These are phyloP conservation scores for Lasioglossum villosulum DNA, from an alignment of 2,888 invertebrate genomes.

Conservation along the genomic window DNA sequence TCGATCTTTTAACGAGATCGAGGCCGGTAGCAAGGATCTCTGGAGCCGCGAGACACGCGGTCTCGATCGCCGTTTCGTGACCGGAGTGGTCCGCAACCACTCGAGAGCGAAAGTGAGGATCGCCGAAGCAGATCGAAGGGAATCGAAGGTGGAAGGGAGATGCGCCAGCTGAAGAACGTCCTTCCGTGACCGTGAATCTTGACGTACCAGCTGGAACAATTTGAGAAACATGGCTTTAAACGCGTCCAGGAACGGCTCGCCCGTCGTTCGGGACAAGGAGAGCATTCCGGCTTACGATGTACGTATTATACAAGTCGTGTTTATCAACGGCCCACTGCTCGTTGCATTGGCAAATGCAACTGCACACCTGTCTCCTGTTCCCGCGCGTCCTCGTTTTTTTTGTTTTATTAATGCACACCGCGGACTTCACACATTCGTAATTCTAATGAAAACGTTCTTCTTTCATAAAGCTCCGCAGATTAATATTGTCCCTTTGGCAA, in stretches of 20 bases:
- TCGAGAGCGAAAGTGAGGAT: slow-evolving; percentile 43
- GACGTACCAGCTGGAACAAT: neutral
- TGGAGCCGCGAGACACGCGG: neutral
- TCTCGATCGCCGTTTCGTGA: slow-evolving; percentile 3
- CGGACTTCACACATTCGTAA: neutral
- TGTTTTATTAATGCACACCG: too few relatives aligned
- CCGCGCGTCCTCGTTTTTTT: too few relatives aligned
- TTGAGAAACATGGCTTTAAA: slow-evolving; percentile 82
- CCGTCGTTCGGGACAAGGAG: slow-evolving; percentile 88
- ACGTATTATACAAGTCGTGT: slow-evolving; percentile 62
- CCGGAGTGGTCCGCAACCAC: neutral
- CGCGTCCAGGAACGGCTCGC: slow-evolving; percentile 88
- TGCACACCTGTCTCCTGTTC: neutral
- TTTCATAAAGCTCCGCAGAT: neutral
- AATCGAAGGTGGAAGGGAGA: slow-evolving; percentile 18
- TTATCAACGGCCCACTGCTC: neutral
- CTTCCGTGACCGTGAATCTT: slow-evolving; percentile 52
- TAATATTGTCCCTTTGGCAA: neutral
- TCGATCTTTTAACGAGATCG: neutral
- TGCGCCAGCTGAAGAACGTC: slow-evolving; percentile 39
- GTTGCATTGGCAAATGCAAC: neutral
- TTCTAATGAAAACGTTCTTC: neutral
- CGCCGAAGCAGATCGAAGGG: neutral
- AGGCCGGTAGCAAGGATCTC: neutral
- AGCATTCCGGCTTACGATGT: slow-evolving; percentile 90